Conservation (phyloP, 2,797 vertebrate species). For the Pelobates cultripes region DNA sequence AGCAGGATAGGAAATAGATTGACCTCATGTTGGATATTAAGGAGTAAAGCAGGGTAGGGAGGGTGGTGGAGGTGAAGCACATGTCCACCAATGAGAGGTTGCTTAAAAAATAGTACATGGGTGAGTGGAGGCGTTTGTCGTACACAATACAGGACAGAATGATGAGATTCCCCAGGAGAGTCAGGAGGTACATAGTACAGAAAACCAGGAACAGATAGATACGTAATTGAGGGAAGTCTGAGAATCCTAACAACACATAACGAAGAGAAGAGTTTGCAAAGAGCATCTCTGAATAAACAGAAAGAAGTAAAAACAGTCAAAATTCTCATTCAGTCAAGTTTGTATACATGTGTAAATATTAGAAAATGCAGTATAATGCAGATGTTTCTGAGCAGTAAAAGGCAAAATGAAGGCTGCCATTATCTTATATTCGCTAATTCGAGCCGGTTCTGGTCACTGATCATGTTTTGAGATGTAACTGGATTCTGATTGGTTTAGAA, state of each 20-base stretch:
- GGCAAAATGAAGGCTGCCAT: too few relatives aligned
- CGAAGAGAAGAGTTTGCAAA: slow-evolving; percentile 10
- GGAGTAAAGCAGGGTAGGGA: slow-evolving; percentile 37
- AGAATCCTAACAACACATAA: slow-evolving; percentile 40
- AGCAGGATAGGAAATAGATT: slow-evolving; percentile 14
- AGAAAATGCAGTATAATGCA: too few relatives aligned
- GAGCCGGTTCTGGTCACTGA: too few relatives aligned
- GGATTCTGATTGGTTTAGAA: too few relatives aligned
- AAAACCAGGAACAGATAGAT: slow-evolving; percentile 18
- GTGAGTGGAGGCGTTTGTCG: slow-evolving; percentile 28
- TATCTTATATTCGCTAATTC: too few relatives aligned
- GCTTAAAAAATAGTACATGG: slow-evolving; percentile 45
- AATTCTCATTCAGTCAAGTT: too few relatives aligned
- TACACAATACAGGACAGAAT: slow-evolving; percentile 34
- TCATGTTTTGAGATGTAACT: too few relatives aligned
- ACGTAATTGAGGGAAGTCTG: slow-evolving; percentile 11
- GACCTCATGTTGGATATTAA: slow-evolving; percentile 6
- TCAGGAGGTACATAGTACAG: slow-evolving; percentile 40
- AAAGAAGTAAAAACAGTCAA: too few relatives aligned
- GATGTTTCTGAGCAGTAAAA: too few relatives aligned
- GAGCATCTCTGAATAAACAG: not conserved
- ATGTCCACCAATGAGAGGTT: slow-evolving; percentile 45
- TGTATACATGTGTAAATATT: too few relatives aligned
- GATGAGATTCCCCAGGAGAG: slow-evolving; percentile 29
- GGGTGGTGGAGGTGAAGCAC: slow-evolving; percentile 38